Base-by-base conservation (phyloP, 2,113 vertebrate genomes). In the Erythrolamprus reginae region DNA sequence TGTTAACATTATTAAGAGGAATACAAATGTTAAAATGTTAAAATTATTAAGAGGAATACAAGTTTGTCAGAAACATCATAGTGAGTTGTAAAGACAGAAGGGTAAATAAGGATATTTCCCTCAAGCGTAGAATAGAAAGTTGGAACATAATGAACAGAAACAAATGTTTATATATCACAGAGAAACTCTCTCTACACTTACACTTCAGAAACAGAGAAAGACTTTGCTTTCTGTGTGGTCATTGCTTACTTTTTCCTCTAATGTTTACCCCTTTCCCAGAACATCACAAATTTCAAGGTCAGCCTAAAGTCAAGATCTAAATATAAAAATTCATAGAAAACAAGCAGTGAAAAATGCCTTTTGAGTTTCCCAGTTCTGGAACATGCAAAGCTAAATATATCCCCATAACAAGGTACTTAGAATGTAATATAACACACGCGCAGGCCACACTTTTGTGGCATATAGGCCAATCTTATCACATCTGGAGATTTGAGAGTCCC, bases 161-260 rank as follows among this genome's bases (percentile, higher is more conserved):
- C 51, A 86, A 77, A 21, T 90, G 90, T 90, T 90, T 87, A 90
- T 51, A 33, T 82, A 28, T 55, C 82, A 45, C 33, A 21, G 21
- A 85, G 23, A 87, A 82, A 26, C 55, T 82, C 38, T 82, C 38
- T 87, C 84, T 52, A 87, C 50, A 13, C 33, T 53, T 90, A 65
- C 8, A 82, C 51, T 87, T 87, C 50, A 47, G 51, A 82, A 28
- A 82, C n/a, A 87, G 38, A 87, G 23, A 26, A 90, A 51, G 42
- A 28, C 42, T 42, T 87, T 51, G 38, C 38, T 48, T 70, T 90
- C 38, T 56, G 50, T 87, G 85, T 87, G 65, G 50, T 55, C 65
- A 56, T 3, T 87, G 65, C 38, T 77, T 82, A 51, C 21, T 28
- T 87, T 87, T 87, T 87, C 58, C 58, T 87, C 61, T 17, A 53